Percentiles rank a stretch among this genome's conserved stretches.
Evolutionary conservation across 2,113 vertebrate species (phyloP).

Genomic region (Pachypanchax playfairii): DNA sequence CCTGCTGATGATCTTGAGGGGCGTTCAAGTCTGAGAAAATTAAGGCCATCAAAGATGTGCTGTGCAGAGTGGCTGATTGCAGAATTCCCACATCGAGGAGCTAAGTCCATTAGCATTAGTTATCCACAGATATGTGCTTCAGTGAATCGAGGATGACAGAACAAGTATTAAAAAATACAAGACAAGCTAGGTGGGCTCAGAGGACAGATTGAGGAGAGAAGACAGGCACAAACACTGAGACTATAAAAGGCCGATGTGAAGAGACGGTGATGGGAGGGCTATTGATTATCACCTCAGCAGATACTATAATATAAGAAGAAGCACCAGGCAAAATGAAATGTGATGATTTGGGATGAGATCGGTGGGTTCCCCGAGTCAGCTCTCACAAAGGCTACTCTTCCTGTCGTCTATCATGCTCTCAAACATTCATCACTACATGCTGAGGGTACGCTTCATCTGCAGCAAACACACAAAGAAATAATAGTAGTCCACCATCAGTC

Average conservation of each 20-base stretch:
- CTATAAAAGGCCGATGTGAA: not conserved
- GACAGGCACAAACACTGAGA: not conserved
- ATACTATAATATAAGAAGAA: conserved; percentile 43
- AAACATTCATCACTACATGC: conserved; percentile 51
- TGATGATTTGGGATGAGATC: conserved; percentile 68
- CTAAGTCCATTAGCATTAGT: conserved; percentile 72
- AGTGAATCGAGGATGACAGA: conserved; percentile 57
- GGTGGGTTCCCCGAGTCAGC: conserved; percentile 44
- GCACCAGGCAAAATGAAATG: conserved; percentile 65
- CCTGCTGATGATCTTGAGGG: conserved; percentile 57
- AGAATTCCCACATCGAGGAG: conserved; percentile 71
- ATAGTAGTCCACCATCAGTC: conserved; percentile 27
- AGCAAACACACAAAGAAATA: conserved; percentile 41
- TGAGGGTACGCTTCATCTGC: conserved; percentile 39
- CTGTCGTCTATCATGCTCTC: conserved; percentile 51
- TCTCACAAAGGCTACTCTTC: conserved; percentile 33
- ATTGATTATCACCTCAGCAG: conserved; percentile 56
- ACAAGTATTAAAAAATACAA: not conserved
- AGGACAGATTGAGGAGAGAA: not conserved
- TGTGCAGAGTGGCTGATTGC: conserved; percentile 67
- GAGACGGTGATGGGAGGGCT: conserved; percentile 7
- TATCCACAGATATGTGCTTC: conserved; percentile 61
- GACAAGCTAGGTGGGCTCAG: conserved; percentile 8
- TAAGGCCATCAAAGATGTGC: conserved; percentile 60
- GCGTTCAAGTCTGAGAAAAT: conserved; percentile 64